Conservation (phyloP, 2,113 vertebrate genomes). For the Piprites chloris region DNA sequence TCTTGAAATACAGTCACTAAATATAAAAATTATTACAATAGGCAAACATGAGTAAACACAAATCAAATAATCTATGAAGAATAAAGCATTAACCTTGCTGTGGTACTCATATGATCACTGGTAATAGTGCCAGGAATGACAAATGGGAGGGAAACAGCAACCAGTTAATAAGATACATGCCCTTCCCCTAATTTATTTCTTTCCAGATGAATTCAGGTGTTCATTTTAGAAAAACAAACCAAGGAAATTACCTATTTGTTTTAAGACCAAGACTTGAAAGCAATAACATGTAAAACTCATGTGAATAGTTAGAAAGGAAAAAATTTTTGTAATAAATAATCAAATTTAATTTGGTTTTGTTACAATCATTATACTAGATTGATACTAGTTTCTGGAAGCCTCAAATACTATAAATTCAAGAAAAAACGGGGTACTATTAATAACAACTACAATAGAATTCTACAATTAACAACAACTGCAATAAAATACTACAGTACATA, state of each 20-base stretch:
- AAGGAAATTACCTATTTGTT: not conserved
- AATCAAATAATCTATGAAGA: not conserved
- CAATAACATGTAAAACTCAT: not conserved
- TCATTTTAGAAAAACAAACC: slow-evolving; percentile 27
- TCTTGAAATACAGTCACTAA: not conserved
- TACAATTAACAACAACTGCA: not conserved
- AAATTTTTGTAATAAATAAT: not conserved
- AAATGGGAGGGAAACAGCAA: slow-evolving; percentile 1
- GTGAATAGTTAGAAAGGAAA: not conserved
- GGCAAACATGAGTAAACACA: not conserved
- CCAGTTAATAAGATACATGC: not conserved
- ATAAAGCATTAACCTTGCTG: not conserved
- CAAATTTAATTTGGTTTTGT: not conserved
- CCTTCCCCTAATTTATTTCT: not conserved
- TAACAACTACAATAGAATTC: not conserved
- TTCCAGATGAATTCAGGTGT: not conserved
- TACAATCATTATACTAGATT: not conserved
- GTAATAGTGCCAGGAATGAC: not conserved
- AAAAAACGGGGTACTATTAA: not conserved
- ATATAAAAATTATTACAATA: not conserved
- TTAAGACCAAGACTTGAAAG: not conserved
- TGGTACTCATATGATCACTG: not conserved
- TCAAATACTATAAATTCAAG: not conserved
- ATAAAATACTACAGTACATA: not conserved
- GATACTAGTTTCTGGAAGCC: not conserved